Evolutionary conservation across 2,888 invertebrate species (phyloP).

Genomic region (Hydraecia micacea): DNA sequence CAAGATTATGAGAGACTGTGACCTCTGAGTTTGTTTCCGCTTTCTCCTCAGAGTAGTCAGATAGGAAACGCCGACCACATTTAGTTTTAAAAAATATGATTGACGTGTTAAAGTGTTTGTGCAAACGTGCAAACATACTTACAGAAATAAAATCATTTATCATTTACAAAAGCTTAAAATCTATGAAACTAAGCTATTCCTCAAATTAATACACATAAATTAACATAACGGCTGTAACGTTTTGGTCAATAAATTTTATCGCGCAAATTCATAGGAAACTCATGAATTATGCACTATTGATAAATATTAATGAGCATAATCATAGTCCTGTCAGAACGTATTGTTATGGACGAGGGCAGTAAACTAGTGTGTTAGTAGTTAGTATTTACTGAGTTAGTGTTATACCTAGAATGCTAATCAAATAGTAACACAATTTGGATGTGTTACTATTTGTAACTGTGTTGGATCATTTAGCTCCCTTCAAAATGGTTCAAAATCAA

Average conservation of each 20-base stretch:
- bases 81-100: no score
- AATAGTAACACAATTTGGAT: background rate
- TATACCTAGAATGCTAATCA: conserved; percentile 18
- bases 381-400: background rate
- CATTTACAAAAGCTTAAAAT: background rate
- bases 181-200: background rate
- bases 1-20: no score
- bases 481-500: no score
- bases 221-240: conserved; percentile 30
- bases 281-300: conserved; percentile 60
- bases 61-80: no score
- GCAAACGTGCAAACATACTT: no score
- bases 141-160: no score
- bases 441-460: no score
- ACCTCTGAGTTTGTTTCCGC: no score
- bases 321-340: conserved; percentile 45
- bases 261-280: conserved; percentile 51
- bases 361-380: conserved; percentile 38
- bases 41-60: no score
- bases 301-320: conserved; percentile 63
- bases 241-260: conserved; percentile 61
- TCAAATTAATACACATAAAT: conserved; percentile 32
- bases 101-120: no score
- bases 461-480: no score
- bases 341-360: conserved; percentile 33